These are phyloP conservation scores for Microtus pennsylvanicus DNA, from an alignment of 2,113 vertebrate species.

Conservation along the genomic window DNA sequence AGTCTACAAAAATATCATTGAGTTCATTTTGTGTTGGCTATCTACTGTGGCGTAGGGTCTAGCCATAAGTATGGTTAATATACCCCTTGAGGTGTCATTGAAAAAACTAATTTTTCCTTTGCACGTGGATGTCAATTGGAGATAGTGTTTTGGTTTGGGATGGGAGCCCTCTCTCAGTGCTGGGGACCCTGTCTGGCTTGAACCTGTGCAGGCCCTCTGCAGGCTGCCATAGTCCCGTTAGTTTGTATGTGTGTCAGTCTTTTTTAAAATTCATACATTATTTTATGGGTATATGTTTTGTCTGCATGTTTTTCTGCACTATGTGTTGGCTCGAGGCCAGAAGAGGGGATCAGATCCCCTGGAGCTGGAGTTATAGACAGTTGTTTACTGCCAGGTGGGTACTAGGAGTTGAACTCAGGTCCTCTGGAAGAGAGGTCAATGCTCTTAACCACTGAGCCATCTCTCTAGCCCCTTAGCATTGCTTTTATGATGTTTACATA, in stretches of 20 bases:
- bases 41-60: not conserved
- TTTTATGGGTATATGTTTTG: not conserved
- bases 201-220: not conserved
- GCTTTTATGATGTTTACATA: slow-evolving; percentile 22
- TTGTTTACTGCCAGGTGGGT: not conserved
- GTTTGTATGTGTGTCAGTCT: not conserved
- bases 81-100: not conserved
- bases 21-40: not conserved
- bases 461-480: not conserved
- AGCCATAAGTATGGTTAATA: not conserved
- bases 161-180: not conserved
- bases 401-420: not conserved
- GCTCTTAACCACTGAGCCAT: not conserved
- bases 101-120: not conserved
- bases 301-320: not conserved
- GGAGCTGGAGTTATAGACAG: not conserved
- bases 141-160: not conserved
- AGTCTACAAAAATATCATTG: not conserved
- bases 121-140: not conserved
- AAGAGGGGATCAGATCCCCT: not conserved
- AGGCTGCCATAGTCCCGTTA: not conserved
- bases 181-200: not conserved
- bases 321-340: not conserved
- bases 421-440: not conserved
- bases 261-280: not conserved